Percentiles rank a stretch among this genome's conserved stretches.
Conservation (phyloP, 2,113 vertebrate species). For the Protomyctophum bolini region DNA sequence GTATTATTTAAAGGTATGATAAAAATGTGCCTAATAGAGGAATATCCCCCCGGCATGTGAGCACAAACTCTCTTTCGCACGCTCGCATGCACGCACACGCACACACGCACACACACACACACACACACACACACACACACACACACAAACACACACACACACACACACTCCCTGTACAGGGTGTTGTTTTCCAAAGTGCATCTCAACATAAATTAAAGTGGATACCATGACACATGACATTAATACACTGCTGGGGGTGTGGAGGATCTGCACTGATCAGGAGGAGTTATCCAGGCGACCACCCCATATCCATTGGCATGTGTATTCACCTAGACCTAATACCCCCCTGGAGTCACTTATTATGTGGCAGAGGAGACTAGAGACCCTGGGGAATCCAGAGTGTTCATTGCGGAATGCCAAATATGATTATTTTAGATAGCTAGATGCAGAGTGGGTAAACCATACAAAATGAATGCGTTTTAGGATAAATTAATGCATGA, state of each 20-base stretch:
- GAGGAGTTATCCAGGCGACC: constrained; percentile 24
- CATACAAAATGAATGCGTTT: background rate
- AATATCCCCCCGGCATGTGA: background rate
- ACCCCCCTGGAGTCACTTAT: background rate
- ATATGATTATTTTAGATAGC: too few species aligned
- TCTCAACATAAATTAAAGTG: constrained; percentile 32
- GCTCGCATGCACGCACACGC: background rate
- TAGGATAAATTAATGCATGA: background rate
- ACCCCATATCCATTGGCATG: constrained; percentile 12
- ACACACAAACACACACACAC: background rate
- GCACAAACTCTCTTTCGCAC: background rate
- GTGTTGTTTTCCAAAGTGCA: constrained; percentile 12
- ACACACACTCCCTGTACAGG: background rate
- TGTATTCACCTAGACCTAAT: background rate
- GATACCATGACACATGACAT: constrained; percentile 9
- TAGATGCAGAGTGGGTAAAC: background rate
- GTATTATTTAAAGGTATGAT: constrained; percentile 31
- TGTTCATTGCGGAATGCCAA: too few species aligned
- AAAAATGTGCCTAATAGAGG: constrained; percentile 24
- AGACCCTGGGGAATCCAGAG: too few species aligned
- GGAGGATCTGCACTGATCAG: constrained; percentile 29
- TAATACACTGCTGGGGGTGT: constrained; percentile 21
- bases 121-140: background rate
- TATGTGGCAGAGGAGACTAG: background rate
- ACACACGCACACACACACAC: background rate